These are phyloP conservation scores for Dynastes grantii DNA, from an alignment of 2,888 invertebrate species.

Conservation along the genomic window DNA sequence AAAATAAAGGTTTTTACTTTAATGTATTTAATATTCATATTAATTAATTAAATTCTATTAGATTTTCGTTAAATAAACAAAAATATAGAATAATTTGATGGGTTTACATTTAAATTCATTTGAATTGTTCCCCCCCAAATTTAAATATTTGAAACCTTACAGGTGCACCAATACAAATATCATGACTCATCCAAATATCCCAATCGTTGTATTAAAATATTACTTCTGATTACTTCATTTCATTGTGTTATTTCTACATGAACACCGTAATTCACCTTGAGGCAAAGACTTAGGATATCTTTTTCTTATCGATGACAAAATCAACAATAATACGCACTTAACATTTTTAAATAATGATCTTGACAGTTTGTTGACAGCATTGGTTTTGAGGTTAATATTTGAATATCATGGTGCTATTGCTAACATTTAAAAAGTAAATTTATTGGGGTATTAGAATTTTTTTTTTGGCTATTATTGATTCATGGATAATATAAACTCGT, in stretches of 20 bases:
- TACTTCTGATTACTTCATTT: neutral
- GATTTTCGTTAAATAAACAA: no score
- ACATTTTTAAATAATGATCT: neutral
- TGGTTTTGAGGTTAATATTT: slow-evolving; percentile 31
- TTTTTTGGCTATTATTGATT: slow-evolving; percentile 22
- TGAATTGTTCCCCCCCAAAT: neutral
- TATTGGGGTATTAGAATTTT: neutral
- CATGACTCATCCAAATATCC: neutral
- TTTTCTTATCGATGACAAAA: no score
- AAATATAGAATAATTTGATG: no score
- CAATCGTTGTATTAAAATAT: neutral
- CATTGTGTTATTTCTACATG: no score
- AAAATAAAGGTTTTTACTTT: no score
- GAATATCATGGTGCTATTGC: neutral
- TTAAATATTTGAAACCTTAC: neutral
- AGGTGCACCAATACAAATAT: neutral
- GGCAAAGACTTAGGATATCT: no score
- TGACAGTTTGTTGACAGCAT: slow-evolving; percentile 11
- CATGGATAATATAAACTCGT: slow-evolving; percentile 59
- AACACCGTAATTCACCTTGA: no score
- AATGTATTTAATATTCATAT: no score
- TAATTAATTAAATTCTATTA: no score
- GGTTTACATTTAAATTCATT: no score
- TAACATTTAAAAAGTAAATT: slow-evolving; percentile 24
- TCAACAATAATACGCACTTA: no score